Conservation (phyloP, 2,888 invertebrate genomes). For the Agelastica alni region DNA sequence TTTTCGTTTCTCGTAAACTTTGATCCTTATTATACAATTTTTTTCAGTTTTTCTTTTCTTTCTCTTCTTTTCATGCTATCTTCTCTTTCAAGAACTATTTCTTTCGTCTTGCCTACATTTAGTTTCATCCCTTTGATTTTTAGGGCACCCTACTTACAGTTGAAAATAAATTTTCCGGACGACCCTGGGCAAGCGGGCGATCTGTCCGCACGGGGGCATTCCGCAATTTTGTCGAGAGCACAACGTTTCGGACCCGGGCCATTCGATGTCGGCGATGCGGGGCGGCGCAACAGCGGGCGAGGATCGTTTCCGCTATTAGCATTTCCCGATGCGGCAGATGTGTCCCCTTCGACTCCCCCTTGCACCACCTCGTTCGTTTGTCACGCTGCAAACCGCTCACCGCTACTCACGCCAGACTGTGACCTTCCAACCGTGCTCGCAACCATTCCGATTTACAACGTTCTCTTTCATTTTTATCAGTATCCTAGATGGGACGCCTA, state of each 20-base stretch:
- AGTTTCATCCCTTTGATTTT: too few species aligned
- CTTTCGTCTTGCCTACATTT: too few species aligned
- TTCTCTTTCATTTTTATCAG: too few species aligned
- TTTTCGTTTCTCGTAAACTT: too few species aligned
- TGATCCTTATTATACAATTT: too few species aligned
- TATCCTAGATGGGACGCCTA: too few species aligned
- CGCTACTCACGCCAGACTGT: constrained; percentile 1
- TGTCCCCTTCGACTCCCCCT: constrained; percentile 34
- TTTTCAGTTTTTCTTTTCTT: not conserved
- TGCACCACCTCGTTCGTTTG: not conserved
- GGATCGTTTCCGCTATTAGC: constrained; percentile 51
- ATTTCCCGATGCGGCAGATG: constrained; percentile 51
- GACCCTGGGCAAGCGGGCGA: not conserved
- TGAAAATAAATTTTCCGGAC: too few species aligned
- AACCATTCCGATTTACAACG: too few species aligned
- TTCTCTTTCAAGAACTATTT: too few species aligned
- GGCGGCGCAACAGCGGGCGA: constrained; percentile 39
- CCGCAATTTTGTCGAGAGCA: constrained; percentile 29
- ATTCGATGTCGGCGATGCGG: constrained; percentile 22
- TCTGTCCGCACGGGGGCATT: constrained; percentile 26
- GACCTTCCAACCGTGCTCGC: not conserved
- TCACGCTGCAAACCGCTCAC: constrained; percentile 7
- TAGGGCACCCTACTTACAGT: too few species aligned
- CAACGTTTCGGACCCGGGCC: constrained; percentile 29
- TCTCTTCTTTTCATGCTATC: too few species aligned